Evolutionary conservation across 2,113 vertebrate species (phyloP).

Genomic region (Leptobrachium leishanense): DNA sequence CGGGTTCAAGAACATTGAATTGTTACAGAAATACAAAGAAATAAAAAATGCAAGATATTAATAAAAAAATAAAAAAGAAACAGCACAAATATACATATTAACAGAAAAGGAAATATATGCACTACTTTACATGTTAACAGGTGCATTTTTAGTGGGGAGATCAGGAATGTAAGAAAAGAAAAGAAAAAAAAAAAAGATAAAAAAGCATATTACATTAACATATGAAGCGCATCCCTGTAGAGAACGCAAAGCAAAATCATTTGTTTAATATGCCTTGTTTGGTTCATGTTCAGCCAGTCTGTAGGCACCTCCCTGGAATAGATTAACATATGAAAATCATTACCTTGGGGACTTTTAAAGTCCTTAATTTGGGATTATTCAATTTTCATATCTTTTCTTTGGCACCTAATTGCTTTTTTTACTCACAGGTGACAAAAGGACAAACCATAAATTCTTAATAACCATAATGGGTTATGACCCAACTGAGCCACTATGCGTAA

Average conservation of each 20-base stretch:
- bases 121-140: too few relatives aligned
- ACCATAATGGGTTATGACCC: slow-evolving; percentile 35
- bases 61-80: too few relatives aligned
- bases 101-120: too few relatives aligned
- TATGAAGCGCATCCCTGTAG: slow-evolving; percentile 23
- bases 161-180: not conserved
- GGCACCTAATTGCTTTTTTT: slow-evolving; percentile 33
- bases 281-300: slow-evolving; percentile 6
- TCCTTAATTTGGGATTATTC: slow-evolving; percentile 39
- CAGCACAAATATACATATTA: too few relatives aligned
- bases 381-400: slow-evolving; percentile 26
- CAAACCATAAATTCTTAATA: slow-evolving; percentile 29
- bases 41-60: too few relatives aligned
- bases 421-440: slow-evolving; percentile 22
- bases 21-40: too few relatives aligned
- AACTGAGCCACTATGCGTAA: slow-evolving; percentile 1
- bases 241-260: slow-evolving; percentile 27
- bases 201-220: slow-evolving; percentile 14
- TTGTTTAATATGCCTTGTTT: slow-evolving; percentile 21
- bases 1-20: too few relatives aligned
- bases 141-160: too few relatives aligned
- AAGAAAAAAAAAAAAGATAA: slow-evolving; percentile 9
- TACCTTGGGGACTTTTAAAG: slow-evolving; percentile 23
- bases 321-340: slow-evolving; percentile 42
- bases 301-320: slow-evolving; percentile 24